These are phyloP conservation scores for Coreoperca whiteheadi DNA, from an alignment of 2,113 vertebrate species.

Conservation along the genomic window DNA sequence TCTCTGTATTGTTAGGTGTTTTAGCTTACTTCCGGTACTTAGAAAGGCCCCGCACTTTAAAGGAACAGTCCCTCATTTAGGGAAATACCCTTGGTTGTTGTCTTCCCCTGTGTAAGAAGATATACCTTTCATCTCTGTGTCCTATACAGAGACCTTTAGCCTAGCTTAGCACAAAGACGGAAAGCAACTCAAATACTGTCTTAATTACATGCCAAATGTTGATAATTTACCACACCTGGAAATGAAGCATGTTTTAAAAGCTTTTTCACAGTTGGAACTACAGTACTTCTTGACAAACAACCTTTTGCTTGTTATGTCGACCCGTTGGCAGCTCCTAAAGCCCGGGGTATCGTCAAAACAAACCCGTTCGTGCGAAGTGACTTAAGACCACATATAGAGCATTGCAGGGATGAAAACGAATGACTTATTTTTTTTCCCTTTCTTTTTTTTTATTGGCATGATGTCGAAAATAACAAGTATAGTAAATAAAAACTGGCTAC, in stretches of 20 bases:
- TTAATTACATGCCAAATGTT: not conserved
- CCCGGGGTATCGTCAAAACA: not conserved
- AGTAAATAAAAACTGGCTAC: not conserved
- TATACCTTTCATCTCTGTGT: not conserved
- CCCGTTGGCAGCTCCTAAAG: not conserved
- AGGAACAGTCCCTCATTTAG: slow-evolving; percentile 19
- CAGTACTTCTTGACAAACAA: slow-evolving; percentile 1
- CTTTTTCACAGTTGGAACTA: not conserved
- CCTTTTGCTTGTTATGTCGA: not conserved
- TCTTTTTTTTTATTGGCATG: not conserved
- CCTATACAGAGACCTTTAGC: not conserved
- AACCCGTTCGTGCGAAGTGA: not conserved
- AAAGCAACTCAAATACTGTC: not conserved
- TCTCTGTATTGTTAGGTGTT: not conserved
- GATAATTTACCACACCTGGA: not conserved
- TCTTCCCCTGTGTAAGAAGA: not conserved
- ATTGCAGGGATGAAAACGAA: too few species aligned
- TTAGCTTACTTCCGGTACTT: not conserved
- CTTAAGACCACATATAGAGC: not conserved
- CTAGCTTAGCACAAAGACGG: not conserved
- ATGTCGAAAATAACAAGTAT: not conserved
- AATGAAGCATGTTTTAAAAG: not conserved
- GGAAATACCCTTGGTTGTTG: slow-evolving; percentile 34
- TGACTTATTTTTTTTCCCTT: too few species aligned
- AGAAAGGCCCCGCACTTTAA: slow-evolving; percentile 9